Evolutionary conservation across 2,113 vertebrate species (phyloP).

Genomic region (Poecile atricapillus): DNA sequence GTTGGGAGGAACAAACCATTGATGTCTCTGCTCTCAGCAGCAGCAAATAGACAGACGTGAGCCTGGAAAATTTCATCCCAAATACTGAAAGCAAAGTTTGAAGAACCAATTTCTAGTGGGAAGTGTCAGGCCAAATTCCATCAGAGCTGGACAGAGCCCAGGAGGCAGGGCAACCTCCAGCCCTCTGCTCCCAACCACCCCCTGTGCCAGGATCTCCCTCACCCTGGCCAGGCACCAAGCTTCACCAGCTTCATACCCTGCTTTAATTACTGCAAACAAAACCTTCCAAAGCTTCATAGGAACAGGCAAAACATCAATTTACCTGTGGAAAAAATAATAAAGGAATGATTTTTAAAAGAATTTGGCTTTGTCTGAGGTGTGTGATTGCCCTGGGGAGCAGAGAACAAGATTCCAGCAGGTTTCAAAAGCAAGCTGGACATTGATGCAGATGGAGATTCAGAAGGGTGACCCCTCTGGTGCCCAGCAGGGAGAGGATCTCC

Average conservation of each 20-base stretch:
- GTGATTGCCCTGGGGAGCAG: not conserved
- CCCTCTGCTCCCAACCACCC: not conserved
- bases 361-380: not conserved
- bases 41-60: accelerated
- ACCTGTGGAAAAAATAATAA: not conserved
- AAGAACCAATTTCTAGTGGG: not conserved
- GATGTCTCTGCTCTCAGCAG: not conserved
- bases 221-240: not conserved
- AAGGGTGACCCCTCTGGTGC: not conserved
- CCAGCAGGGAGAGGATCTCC: not conserved
- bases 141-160: not conserved
- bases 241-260: not conserved
- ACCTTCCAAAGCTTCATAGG: not conserved
- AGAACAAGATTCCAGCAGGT: not conserved
- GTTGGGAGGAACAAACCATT: not conserved
- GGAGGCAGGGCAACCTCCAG: not conserved
- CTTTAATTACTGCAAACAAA: not conserved
- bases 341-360: not conserved
- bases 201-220: not conserved
- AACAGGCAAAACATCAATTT: not conserved
- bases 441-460: not conserved
- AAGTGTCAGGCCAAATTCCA: not conserved
- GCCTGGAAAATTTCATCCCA: not conserved
- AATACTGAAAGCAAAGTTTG: not conserved
- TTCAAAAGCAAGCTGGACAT: not conserved